Evolutionary conservation across 2,797 vertebrate genomes (phyloP).

Genomic region (Hafferia zeledoni): DNA sequence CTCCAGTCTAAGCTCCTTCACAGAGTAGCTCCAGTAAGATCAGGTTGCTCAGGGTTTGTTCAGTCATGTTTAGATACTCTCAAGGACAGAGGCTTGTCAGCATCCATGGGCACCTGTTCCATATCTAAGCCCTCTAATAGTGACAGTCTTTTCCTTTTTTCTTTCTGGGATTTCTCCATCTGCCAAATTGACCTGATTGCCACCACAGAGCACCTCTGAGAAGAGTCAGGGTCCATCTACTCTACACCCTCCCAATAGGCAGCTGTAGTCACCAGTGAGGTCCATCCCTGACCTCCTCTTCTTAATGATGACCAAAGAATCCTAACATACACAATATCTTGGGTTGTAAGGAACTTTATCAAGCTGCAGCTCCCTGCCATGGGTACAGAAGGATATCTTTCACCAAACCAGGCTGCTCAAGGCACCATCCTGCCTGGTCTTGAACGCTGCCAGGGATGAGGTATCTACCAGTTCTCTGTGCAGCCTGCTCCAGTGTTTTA

Average conservation of each 20-base stretch:
- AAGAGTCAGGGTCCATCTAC: not conserved
- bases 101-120: not conserved
- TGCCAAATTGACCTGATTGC: not conserved
- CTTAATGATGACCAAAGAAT: not conserved
- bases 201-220: not conserved
- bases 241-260: no score
- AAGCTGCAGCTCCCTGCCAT: not conserved
- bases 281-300: not conserved
- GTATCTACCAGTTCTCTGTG: not conserved
- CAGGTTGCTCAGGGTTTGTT: not conserved
- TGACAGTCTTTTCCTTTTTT: not conserved
- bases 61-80: accelerated
- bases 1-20: not conserved
- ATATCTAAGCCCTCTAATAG: not conserved
- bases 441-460: not conserved
- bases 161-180: not conserved
- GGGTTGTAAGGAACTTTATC: not conserved
- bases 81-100: not conserved
- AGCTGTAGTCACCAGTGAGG: not conserved
- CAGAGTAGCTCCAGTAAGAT: not conserved
- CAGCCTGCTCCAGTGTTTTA: not conserved
- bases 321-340: not conserved
- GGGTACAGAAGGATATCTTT: not conserved
- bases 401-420: not conserved
- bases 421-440: not conserved